Percentiles rank a stretch among this genome's conserved stretches.
phyloP scores from a whole-genome alignment of 2,113 vertebrate species.

The Phasianus colchicus region DNA sequence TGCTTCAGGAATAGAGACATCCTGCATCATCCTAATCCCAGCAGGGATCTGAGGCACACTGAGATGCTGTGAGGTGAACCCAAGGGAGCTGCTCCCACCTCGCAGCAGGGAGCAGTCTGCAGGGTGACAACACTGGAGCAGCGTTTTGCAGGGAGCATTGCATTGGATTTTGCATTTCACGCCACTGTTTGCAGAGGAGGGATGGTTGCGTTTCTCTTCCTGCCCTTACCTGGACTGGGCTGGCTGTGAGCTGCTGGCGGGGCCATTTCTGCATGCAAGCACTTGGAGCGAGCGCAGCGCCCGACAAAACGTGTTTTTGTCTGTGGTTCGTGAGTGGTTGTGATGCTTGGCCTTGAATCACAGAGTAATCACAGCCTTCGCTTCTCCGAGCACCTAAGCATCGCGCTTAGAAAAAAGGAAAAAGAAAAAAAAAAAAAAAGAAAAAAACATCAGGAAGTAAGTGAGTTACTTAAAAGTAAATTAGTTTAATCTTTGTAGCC shows the following conservation, averaged over 20 bases:
- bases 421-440: background rate
- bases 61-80: no score
- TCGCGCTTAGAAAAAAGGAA: slow-evolving; percentile 30
- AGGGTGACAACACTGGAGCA: rapidly evolving
- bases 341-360: slow-evolving; percentile 11
- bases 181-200: background rate
- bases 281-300: slow-evolving; percentile 36
- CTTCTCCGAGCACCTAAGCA: slow-evolving; percentile 59
- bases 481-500: slow-evolving; percentile 74
- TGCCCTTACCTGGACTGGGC: background rate
- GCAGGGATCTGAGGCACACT: background rate
- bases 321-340: slow-evolving; percentile 27
- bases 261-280: slow-evolving; percentile 37
- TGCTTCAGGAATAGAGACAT: no score
- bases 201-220: background rate
- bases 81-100: no score
- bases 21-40: no score
- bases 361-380: background rate
- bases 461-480: slow-evolving; percentile 73
- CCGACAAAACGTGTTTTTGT: slow-evolving; percentile 53
- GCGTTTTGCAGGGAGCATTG: rapidly evolving
- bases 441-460: slow-evolving; percentile 68
- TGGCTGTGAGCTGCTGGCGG: background rate
- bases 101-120: background rate
- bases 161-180: background rate